Evolutionary conservation across 2,888 invertebrate species (phyloP), one percentile per base, ranked within the genome.

Genomic region (Tetragonisca angustula): DNA sequence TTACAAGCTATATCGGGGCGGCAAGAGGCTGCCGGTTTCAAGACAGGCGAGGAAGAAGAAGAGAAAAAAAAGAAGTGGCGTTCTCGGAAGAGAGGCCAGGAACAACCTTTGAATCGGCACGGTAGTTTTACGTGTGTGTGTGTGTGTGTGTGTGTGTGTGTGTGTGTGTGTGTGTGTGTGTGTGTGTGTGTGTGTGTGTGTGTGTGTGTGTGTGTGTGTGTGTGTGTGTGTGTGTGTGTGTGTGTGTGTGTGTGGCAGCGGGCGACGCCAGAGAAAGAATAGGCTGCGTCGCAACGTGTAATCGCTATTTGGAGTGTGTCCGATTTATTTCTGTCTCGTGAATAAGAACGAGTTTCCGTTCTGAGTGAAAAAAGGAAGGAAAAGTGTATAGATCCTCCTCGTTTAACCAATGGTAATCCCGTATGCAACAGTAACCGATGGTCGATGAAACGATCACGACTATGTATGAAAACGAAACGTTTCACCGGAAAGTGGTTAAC

Each of bases 81-180:
- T 92, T 92, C 92, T 91, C 89, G 88, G 92, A 92, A 92, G 90
- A 86, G 89, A 77, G 83, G 76, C 75, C 81, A 79, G 76, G 75
- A 65, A 74, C 72, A 84, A 85, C 81, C 83, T 75, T 84, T 78
- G 80, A 77, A 75, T 80, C 81, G 72, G 75, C 74, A 69, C 85
- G 86, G 80, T 83, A 84, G 86, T n/a, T n/a, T n/a, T n/a, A n/a
- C n/a, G n/a, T n/a, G n/a, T n/a, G n/a, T n/a, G n/a, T n/a, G n/a
- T n/a, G n/a, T n/a, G n/a, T n/a, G n/a, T n/a, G n/a, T n/a, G n/a
- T n/a, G n/a, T n/a, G n/a, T n/a, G n/a, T n/a, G n/a, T n/a, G n/a
- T n/a, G n/a, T n/a, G n/a, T n/a, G n/a, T n/a, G n/a, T n/a, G n/a
- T n/a, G n/a, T n/a, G n/a, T n/a, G n/a, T n/a, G n/a, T n/a, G n/a